phyloP scores from a whole-genome alignment of 2,113 vertebrate species.

The Austrofundulus limnaeus region DNA sequence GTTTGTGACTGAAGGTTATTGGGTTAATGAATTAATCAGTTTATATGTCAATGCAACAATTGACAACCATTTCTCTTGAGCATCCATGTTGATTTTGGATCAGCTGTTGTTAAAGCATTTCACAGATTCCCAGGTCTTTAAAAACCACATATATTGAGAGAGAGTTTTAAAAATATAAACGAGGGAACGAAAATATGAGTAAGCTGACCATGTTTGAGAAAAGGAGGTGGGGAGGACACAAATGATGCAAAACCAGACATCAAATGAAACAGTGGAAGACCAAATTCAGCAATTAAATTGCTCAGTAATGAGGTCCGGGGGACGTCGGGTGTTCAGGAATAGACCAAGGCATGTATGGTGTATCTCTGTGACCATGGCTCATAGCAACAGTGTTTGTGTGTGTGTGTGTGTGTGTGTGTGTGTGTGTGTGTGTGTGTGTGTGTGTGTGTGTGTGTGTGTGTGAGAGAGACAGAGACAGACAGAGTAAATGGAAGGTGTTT shows the following conservation, averaged over 20 bases:
- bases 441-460: no score
- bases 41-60: neutral
- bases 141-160: neutral
- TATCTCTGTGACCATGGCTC: conserved; percentile 27
- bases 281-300: conserved; percentile 37
- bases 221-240: neutral
- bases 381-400: conserved; percentile 7
- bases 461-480: no score
- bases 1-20: neutral
- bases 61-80: conserved; percentile 3
- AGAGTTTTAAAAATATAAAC: neutral
- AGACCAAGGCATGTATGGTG: conserved; percentile 39
- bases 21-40: neutral
- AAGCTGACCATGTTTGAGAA: conserved; percentile 8
- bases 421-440: neutral
- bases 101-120: neutral
- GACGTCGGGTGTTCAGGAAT: conserved; percentile 49
- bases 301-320: conserved; percentile 48
- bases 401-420: conserved; percentile 11
- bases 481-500: conserved; percentile 19
- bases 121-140: neutral
- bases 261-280: conserved; percentile 29
- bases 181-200: neutral
- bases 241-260: conserved; percentile 3
- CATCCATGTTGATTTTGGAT: neutral